Evolutionary conservation across 2,797 vertebrate genomes (phyloP).

Genomic region (Coccyzus lansbergi): DNA sequence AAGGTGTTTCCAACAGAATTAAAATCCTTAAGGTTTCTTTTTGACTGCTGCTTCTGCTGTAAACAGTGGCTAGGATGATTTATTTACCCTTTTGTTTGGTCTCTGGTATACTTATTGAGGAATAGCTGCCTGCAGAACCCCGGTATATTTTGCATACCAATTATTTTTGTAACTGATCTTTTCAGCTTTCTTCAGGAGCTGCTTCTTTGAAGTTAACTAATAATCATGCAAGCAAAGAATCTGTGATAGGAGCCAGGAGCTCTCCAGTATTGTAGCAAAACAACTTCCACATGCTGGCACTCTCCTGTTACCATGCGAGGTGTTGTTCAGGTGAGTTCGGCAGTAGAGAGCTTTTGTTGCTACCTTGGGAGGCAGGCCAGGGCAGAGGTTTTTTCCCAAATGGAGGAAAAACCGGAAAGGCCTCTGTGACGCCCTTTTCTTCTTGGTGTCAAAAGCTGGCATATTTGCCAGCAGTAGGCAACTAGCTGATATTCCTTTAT

Average conservation of each 20-base stretch:
- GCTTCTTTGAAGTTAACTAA: slow-evolving; percentile 80
- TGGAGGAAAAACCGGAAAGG: background rate
- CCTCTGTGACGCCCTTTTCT: background rate
- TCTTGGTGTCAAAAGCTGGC: background rate
- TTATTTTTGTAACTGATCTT: slow-evolving; percentile 80
- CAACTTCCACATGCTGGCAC: background rate
- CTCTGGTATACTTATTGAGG: slow-evolving; percentile 1
- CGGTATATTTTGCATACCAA: slow-evolving; percentile 69
- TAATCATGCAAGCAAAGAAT: slow-evolving; percentile 58
- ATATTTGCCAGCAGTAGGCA: background rate
- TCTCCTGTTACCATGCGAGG: background rate
- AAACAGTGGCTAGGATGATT: slow-evolving; percentile 42
- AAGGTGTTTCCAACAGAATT: slow-evolving; percentile 51
- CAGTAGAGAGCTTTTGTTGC: slow-evolving; percentile 32
- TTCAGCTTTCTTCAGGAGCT: slow-evolving; percentile 68
- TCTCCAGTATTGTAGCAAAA: slow-evolving; percentile 7
- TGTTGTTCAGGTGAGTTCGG: slow-evolving; percentile 2
- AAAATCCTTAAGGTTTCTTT: slow-evolving; percentile 43
- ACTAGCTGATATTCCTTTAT: background rate
- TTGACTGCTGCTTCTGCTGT: slow-evolving; percentile 44
- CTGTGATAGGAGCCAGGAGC: slow-evolving; percentile 54
- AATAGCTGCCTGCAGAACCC: slow-evolving; percentile 12
- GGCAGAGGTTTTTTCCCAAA: background rate
- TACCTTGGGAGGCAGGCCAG: background rate
- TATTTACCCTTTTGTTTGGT: slow-evolving; percentile 54